Base-by-base conservation (phyloP, 2,113 vertebrate genomes). In the Triplophysa rosa region DNA sequence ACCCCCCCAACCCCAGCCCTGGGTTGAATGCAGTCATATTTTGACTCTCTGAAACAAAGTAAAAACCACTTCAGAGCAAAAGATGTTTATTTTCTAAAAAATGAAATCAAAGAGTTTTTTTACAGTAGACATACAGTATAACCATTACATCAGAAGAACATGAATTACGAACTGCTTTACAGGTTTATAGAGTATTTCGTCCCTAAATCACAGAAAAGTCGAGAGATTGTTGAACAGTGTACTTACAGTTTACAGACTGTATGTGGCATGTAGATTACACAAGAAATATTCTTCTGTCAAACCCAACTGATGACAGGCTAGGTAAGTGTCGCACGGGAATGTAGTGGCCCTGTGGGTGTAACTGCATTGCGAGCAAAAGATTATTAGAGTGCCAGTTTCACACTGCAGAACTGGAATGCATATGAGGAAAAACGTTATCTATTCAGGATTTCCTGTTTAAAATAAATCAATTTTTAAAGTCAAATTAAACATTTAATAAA, bases 1-100 rank as follows among this genome's bases (percentile, higher is more conserved):
- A 29, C 29, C 3, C 29, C 29, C 29, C 29, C 29, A 29, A 29
- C 29, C 29, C 29, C 29, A 29, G 33, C 6, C 33, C 0, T 37
- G 3, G 16, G 14, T 52, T 65, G 47, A 37, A 80, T 11, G 58
- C 21, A 66, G 26, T 72, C 21, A 26, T 67, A 49, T 58, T 80
- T 80, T 73, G 72, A 68, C 70, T 67, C 4, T 73, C 42, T 47
- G 59, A 75, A 80, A 62, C 29, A 77, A 40, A 29, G 29, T 63
- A 79, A 75, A 52, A 54, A 77, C 26, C 58, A 69, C 42, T n/a
- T 66, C 8, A 26, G 42, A 80, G 8, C 14, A 59, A 61, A 1
- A 40, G 49, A 9, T 56, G 2, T 68, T 74, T 68, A 45, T 67
- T 67, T 61, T 75, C 63, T 24, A 67, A 67, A 47, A 40, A 66